These are phyloP conservation scores for Coptodon rendalli DNA, from an alignment of 2,113 vertebrate species.

Conservation along the genomic window DNA sequence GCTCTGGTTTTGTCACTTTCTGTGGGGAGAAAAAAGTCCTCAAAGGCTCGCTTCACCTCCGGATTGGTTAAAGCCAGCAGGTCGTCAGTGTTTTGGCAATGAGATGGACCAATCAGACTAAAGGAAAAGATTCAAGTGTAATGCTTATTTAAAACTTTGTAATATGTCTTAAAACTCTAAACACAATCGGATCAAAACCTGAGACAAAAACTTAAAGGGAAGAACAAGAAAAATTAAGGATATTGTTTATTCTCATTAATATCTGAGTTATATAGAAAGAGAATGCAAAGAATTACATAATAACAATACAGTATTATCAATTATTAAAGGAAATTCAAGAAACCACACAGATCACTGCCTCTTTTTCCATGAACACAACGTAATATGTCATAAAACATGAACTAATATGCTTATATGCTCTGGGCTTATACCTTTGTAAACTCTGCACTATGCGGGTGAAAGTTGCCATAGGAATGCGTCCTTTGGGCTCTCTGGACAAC, in stretches of 20 bases:
- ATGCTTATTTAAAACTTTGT: background rate
- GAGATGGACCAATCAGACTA: slow-evolving; percentile 55
- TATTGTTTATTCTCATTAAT: background rate
- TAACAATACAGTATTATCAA: background rate
- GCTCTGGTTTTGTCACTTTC: slow-evolving; percentile 50
- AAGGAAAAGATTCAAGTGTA: background rate
- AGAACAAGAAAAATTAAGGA: background rate
- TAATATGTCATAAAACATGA: accelerated
- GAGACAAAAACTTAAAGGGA: background rate
- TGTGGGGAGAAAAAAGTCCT: slow-evolving; percentile 66
- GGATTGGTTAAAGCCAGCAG: slow-evolving; percentile 49
- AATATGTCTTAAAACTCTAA: no score
- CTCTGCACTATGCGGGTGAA: slow-evolving; percentile 75
- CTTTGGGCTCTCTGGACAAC: slow-evolving; percentile 47
- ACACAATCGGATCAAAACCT: background rate
- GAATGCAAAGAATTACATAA: background rate
- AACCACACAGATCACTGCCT: background rate
- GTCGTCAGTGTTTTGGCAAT: slow-evolving; percentile 41
- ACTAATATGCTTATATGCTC: no score
- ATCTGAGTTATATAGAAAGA: background rate
- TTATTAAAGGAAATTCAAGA: background rate
- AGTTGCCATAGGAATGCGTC: slow-evolving; percentile 70
- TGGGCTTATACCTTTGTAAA: slow-evolving; percentile 67
- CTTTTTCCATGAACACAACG: background rate
- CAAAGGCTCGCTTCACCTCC: slow-evolving; percentile 62